These are phyloP conservation scores for Tetragonisca angustula DNA, from an alignment of 2,888 invertebrate species.

Conservation along the genomic window DNA sequence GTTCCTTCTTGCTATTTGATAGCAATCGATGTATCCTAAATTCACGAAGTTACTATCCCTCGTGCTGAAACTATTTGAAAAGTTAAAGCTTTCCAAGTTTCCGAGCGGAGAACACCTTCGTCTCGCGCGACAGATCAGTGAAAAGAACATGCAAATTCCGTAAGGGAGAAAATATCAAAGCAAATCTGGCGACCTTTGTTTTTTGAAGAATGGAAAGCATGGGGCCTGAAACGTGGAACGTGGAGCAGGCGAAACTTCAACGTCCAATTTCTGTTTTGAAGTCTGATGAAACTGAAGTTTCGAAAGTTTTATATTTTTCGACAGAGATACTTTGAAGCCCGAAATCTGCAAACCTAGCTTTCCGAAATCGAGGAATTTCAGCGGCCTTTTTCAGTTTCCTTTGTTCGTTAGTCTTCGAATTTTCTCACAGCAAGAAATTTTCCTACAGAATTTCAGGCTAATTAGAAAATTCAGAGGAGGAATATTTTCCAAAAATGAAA, in stretches of 20 bases:
- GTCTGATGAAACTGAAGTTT: neutral
- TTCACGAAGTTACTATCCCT: neutral
- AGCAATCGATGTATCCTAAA: neutral
- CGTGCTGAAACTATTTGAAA: neutral
- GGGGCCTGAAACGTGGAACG: neutral
- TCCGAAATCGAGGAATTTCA: neutral
- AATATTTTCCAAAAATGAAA: too few relatives aligned
- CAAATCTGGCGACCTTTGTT: neutral
- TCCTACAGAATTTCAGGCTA: too few relatives aligned
- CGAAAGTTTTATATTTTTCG: neutral
- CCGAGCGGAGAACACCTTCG: neutral
- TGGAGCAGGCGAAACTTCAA: neutral
- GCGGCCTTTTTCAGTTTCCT: too few relatives aligned
- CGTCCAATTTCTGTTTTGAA: neutral
- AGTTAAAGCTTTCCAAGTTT: neutral
- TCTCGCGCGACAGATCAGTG: neutral
- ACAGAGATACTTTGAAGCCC: neutral
- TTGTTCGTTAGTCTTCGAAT: too few relatives aligned
- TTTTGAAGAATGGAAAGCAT: neutral
- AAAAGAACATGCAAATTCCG: neutral
- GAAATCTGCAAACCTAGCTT: neutral
- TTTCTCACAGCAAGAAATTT: too few relatives aligned
- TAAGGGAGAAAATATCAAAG: neutral
- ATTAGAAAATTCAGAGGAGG: too few relatives aligned
- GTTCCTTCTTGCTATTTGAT: neutral